Conservation (phyloP, 2,797 vertebrate genomes). For the Enteromius thamalakanensis region DNA sequence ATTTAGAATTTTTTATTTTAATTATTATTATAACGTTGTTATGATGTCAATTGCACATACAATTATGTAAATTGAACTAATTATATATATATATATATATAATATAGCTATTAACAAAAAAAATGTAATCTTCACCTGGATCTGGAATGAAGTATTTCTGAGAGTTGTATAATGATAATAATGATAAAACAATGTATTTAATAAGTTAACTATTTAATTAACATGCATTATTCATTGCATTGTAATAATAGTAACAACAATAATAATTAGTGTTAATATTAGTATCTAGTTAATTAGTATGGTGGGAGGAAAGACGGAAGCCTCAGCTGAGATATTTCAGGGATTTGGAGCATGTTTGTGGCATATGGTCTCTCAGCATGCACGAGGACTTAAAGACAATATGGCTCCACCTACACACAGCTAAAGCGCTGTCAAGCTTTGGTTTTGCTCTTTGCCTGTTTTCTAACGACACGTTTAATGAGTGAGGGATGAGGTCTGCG, state of each 20-base stretch:
- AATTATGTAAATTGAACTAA: neutral
- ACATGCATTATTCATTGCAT: neutral
- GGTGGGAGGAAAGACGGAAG: neutral
- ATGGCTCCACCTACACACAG: constrained; percentile 41
- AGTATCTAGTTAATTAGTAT: neutral
- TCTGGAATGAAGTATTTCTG: neutral
- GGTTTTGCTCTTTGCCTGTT: neutral
- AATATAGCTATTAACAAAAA: neutral
- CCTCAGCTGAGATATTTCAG: constrained; percentile 2
- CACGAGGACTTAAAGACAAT: constrained; percentile 56
- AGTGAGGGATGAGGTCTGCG: neutral
- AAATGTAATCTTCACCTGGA: neutral
- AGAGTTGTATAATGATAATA: neutral
- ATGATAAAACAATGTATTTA: neutral
- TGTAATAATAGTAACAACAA: neutral
- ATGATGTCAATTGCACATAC: too few relatives aligned
- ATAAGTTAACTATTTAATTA: neutral
- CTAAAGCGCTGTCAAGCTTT: constrained; percentile 12
- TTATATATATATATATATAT: too few relatives aligned
- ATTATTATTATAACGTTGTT: neutral
- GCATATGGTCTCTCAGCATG: constrained; percentile 68
- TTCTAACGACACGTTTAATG: constrained; percentile 8
- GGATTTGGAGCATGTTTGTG: constrained; percentile 27
- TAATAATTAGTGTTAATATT: neutral
- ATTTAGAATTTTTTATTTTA: too few relatives aligned